phyloP scores from a whole-genome alignment of 2,113 vertebrate species.

The Copsychus sechellarum region DNA sequence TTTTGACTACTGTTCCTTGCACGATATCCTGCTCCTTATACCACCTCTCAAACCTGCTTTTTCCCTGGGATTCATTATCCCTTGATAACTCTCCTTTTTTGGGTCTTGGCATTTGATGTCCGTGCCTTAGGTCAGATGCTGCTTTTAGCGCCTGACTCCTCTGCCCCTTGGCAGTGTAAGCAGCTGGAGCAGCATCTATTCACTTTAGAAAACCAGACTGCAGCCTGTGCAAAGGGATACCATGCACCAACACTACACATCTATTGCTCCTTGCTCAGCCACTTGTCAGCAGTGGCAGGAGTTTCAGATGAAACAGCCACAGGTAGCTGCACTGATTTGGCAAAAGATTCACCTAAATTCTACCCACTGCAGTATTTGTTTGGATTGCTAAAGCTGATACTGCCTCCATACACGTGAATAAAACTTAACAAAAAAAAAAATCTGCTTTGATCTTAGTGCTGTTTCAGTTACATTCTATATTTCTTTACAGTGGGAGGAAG shows the following conservation, averaged over 20 bases:
- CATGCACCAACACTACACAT: not conserved
- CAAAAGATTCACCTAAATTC: not conserved
- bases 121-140: not conserved
- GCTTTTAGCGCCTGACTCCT: not conserved
- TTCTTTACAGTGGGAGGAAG: not conserved
- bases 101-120: not conserved
- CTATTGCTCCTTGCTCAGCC: not conserved
- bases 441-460: not conserved
- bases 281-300: not conserved
- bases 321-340: not conserved
- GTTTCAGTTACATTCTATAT: not conserved
- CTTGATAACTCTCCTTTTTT: not conserved
- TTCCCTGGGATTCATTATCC: not conserved
- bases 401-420: not conserved
- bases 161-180: not conserved
- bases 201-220: not conserved
- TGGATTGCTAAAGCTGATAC: not conserved
- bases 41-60: not conserved
- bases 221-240: not conserved
- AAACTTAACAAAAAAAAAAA: constrained; percentile 11
- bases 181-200: not conserved
- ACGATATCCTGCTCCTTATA: not conserved
- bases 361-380: not conserved
- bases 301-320: not conserved
- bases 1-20: not conserved